Base-by-base conservation (phyloP, 2,888 invertebrate genomes). In the Chrysotoxum bicinctum region DNA sequence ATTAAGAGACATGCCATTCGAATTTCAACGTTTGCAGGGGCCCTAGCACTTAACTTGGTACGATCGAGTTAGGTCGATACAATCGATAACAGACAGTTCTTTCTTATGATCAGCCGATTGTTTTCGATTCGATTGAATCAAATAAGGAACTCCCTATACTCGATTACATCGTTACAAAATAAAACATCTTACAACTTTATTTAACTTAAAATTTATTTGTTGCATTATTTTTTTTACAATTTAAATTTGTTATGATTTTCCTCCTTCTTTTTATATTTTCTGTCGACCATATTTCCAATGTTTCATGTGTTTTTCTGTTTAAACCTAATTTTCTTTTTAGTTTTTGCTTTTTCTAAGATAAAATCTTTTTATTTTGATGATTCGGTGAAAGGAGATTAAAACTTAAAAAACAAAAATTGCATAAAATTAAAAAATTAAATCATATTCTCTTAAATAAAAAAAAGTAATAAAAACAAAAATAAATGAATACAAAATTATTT, bases 161-260 rank as follows among this genome's bases (percentile, higher is more conserved):
- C 5, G 26, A 2, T 3, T 26, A 3, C 30, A 30, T 30, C 5
- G 14, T 1, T 35, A 14, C 14, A 37, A 1, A 40, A 40, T 2
- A n/a, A 16, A 43, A 16, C 9, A 21, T 7, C 45, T n/a, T 9
- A 0, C 14, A 32, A 14, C 9, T 73, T 52, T 72, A 68, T 80
- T 80, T 76, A 72, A 84, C 84, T 84, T 84, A 84, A 84, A 76
- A 72, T 84, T 84, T 84, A 84, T 84, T 84, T 80, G 75, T 80
- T 84, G 80, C 70, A 80, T 84, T 79, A 64, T 73, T 70, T 50
- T 70, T 50, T 84, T 79, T 79, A 83, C 83, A 80, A 52, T 68
- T 84, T 81, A 14, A 77, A 60, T 74, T 60, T 60, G 10, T 40
- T 32, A 21, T 52, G 62, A 35, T 69, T 75, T 80, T 43, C 16